Base-by-base conservation (phyloP, 2,888 invertebrate species). In the Philonicus albiceps region DNA sequence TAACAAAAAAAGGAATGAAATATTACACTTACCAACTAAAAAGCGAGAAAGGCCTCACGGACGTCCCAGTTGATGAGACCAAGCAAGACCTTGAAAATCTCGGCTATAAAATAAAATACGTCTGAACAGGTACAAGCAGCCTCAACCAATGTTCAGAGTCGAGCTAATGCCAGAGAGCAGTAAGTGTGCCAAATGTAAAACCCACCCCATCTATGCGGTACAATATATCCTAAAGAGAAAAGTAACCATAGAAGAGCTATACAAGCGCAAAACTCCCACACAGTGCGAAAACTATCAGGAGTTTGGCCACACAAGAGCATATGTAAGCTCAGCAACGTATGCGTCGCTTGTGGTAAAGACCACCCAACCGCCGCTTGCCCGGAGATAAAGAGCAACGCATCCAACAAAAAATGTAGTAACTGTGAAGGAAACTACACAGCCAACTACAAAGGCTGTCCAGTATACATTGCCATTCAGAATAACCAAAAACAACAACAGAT, bases 271-370 rank as follows among this genome's bases (percentile, higher is more conserved):
- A 30, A 37, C 13, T 19, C 76, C 76, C 13, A 31, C 34, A 1
- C 76, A 76, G 37, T 76, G 76, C n/a, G 34, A 37, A 34, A 76
- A 76, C 76, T 76, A 16, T 19, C 76, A 76, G 19, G 76, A 76
- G 37, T 76, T 34, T 3, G 34, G 76, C 34, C 76, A 76, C 6
- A 76, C 76, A 11, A 76, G 34, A 37, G 37, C 34, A 13, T 76
- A 34, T 76, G 31, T 11, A n/a, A 78, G 37, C 19, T 37, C 27
- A 78, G 6, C 37, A 40, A 43, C 78, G 78, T 78, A 19, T n/a
- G 40, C 40, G 40, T 40, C 13, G 40, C n/a, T 19, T 78, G 78
- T 43, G 78, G 78, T n/a, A 40, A 43, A 40, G 40, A 19, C 78
- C 78, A 78, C 43, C 5, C 5, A 78, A 78, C 78, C 40, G 1